Evolutionary conservation across 1,140 invertebrate genomes (phyloP).

Genomic region (Drosophila obscura): DNA sequence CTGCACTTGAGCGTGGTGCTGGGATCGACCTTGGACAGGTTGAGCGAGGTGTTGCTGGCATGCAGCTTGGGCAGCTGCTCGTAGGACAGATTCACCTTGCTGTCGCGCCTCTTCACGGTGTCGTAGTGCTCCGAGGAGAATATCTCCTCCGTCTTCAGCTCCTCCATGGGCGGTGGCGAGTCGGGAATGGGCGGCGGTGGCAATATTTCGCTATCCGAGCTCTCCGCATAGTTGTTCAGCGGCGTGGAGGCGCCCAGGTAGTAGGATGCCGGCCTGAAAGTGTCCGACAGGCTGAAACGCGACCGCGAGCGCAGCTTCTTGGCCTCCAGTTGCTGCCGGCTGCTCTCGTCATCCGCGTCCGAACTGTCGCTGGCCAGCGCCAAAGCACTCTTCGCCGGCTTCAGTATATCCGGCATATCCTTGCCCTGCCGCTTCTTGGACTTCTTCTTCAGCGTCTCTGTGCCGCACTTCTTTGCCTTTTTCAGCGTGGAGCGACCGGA

Average conservation of each 20-base stretch:
- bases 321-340: slow-evolving; percentile 91
- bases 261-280: slow-evolving; percentile 93
- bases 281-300: slow-evolving; percentile 93
- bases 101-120: slow-evolving; percentile 74
- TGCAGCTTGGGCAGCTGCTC: slow-evolving; percentile 80
- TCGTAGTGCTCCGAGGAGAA: slow-evolving; percentile 83
- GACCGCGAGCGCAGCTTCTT: slow-evolving; percentile 88
- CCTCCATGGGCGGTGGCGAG: slow-evolving; percentile 89
- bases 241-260: slow-evolving; percentile 87
- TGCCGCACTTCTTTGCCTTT: slow-evolving; percentile 67
- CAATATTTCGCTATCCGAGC: slow-evolving; percentile 92
- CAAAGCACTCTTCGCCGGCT: slow-evolving; percentile 84
- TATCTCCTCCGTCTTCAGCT: slow-evolving; percentile 84
- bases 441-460: slow-evolving; percentile 74
- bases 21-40: slow-evolving; percentile 61
- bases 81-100: slow-evolving; percentile 74
- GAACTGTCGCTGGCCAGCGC: slow-evolving; percentile 87
- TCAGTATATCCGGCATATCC: slow-evolving; percentile 88
- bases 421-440: slow-evolving; percentile 83
- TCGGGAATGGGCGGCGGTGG: slow-evolving; percentile 92
- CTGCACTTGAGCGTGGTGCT: slow-evolving; percentile 69
- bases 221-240: slow-evolving; percentile 89
- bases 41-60: slow-evolving; percentile 76
- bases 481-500: slow-evolving; percentile 84
- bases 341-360: slow-evolving; percentile 93